Evolutionary conservation across 1,140 invertebrate species (phyloP), one percentile per base, ranked within the genome.

Genomic region (Phymastichus coffea): DNA sequence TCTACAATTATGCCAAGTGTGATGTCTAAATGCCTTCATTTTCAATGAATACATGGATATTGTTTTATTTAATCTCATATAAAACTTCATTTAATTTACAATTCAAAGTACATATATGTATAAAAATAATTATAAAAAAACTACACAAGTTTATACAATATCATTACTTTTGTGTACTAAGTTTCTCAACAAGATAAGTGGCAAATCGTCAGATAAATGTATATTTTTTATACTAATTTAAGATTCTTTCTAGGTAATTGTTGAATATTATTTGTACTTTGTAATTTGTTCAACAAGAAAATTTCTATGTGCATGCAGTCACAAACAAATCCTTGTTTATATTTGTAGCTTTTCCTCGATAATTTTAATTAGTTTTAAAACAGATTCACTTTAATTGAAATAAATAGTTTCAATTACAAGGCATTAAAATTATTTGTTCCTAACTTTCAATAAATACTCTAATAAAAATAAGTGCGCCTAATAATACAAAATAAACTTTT

Each of bases 371-470:
- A n/a, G n/a, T 38, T 8, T 15, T 8, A 4, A 30, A 38, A 30
- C 7, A 41, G 33, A 20, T 51, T 57, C 56, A 57, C 37, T 47
- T 63, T 57, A 61, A 55, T 58, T 49, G 49, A 12, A 48, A 52
- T 52, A 57, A 41, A 20, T 54, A 23, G 17, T 30, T 49, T 26
- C 2, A 46, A 30, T 43, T 52, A 56, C 49, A 22, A 43, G 8
- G 8, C 25, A 61, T 60, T 35, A 10, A 23, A 58, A 40, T 46
- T 8, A 28, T 14, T 7, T 26, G 33, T 22, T n/a, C n/a, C n/a
- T 30, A 30, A 40, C 28, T 52, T 8, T 43, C 20, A 40, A 28
- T 30, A 33, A 20, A 51, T 47, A 57, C 40, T 37, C 14, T 33
- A 46, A 46, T 28, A 15, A n/a, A n/a, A n/a, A n/a, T n/a, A n/a